A percentile compares a stretch with the other conserved stretches of the same genome.
These are phyloP conservation scores for Dendrolimus punctatus DNA, from an alignment of 1,140 invertebrate species.

Conservation along the genomic window DNA sequence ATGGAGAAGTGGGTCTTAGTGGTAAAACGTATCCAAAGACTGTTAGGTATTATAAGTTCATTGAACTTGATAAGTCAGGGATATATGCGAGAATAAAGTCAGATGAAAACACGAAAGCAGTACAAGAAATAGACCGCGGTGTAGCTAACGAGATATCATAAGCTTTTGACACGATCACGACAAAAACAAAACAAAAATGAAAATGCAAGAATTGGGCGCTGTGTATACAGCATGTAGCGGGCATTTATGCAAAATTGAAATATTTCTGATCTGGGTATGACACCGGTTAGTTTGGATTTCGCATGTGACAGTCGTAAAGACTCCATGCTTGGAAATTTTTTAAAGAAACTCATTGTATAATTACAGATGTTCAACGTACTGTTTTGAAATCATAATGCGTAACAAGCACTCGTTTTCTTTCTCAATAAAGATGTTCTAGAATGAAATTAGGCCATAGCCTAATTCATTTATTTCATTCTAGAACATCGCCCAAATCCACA, in stretches of 20 bases:
- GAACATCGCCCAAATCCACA: no score
- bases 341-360: no score
- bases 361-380: no score
- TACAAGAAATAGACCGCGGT: conserved; percentile 37
- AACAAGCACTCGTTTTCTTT: no score
- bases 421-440: no score
- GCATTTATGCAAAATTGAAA: conserved; percentile 6
- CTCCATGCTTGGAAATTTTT: conserved; percentile 3
- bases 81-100: conserved; percentile 47
- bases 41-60: conserved; percentile 66
- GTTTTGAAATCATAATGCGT: no score
- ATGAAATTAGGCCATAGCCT: no score
- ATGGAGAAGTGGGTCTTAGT: conserved; percentile 56
- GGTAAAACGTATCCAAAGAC: conserved; percentile 63
- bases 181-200: conserved; percentile 23
- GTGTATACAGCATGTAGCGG: conserved; percentile 15
- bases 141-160: conserved; percentile 48
- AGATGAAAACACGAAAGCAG: conserved; percentile 36
- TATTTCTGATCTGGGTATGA: conserved; percentile 3
- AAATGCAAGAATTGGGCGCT: conserved; percentile 21
- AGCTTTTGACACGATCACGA: conserved; percentile 42
- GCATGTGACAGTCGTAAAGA: conserved; percentile 1
- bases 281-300: conserved; percentile 4
- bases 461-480: no score
- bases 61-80: conserved; percentile 56